These are phyloP conservation scores for Heliconius ethilla DNA, from an alignment of 2,888 invertebrate species.

Conservation along the genomic window DNA sequence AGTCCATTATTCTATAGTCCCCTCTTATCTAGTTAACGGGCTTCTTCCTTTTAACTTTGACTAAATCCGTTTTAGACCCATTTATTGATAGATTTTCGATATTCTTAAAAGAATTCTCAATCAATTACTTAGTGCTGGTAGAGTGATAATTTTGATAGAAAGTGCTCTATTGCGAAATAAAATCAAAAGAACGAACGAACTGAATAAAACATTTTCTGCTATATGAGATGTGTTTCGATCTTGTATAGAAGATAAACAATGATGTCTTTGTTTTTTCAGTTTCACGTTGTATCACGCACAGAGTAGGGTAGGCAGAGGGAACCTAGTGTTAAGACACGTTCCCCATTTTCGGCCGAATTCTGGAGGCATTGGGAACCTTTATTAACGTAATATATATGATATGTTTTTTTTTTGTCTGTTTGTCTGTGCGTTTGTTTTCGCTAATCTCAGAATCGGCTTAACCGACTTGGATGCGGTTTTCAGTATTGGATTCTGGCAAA, in stretches of 20 bases:
- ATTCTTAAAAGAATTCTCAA: conserved; percentile 35
- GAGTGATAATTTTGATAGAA: conserved; percentile 21
- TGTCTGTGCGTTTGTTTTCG: too few species aligned
- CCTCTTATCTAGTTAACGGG: conserved; percentile 72
- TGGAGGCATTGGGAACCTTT: too few species aligned
- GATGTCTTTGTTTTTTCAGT: background rate
- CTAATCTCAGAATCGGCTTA: too few species aligned
- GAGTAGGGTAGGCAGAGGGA: too few species aligned
- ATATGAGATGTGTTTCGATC: background rate
- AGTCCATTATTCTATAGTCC: conserved; percentile 65
- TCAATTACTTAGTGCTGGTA: conserved; percentile 36
- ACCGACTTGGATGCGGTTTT: too few species aligned
- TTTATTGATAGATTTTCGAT: conserved; percentile 46
- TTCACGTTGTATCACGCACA: too few species aligned
- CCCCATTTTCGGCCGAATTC: too few species aligned
- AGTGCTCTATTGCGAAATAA: conserved; percentile 27
- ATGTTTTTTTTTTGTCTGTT: too few species aligned
- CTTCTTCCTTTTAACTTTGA: conserved; percentile 69
- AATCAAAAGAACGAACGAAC: conserved; percentile 3
- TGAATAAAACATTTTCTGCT: conserved; percentile 11
- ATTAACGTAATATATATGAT: too few species aligned
- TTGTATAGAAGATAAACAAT: background rate
- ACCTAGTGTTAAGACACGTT: too few species aligned
- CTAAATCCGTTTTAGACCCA: conserved; percentile 49
- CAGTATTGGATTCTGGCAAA: too few species aligned